These are phyloP conservation scores for Aradophagus sp. DNA, from an alignment of 1,140 invertebrate species.

Conservation along the genomic window DNA sequence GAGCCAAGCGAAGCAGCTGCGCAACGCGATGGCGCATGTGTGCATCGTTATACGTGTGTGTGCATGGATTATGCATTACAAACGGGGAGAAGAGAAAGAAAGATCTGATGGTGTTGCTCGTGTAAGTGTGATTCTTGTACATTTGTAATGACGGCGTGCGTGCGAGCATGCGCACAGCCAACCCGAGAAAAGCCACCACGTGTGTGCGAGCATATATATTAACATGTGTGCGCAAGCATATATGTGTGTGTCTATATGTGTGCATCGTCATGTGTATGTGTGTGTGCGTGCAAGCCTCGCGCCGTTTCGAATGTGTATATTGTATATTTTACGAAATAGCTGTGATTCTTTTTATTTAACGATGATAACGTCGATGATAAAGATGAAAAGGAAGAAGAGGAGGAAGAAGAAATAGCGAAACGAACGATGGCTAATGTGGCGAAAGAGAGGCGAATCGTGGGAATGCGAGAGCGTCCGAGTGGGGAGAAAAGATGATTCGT, in stretches of 20 bases:
- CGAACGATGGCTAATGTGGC: no score
- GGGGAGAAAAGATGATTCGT: conserved; percentile 28
- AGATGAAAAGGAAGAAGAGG: neutral
- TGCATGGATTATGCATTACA: conserved; percentile 53
- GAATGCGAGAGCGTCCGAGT: no score
- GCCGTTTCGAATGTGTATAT: conserved; percentile 60
- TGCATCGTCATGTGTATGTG: no score
- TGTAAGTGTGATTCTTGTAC: conserved; percentile 61
- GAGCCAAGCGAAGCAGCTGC: conserved; percentile 41
- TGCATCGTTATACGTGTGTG: conserved; percentile 41
- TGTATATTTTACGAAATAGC: conserved; percentile 63
- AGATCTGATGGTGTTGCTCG: conserved; percentile 60
- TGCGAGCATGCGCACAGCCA: conserved; percentile 34
- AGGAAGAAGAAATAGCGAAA: conserved; percentile 13
- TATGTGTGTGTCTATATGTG: no score
- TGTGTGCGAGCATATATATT: no score
- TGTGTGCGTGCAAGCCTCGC: conserved; percentile 36
- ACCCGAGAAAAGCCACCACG: conserved; percentile 9
- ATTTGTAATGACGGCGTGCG: conserved; percentile 51
- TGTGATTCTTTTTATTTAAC: conserved; percentile 59
- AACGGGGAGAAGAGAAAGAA: no score
- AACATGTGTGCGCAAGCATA: no score
- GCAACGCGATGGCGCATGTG: conserved; percentile 31
- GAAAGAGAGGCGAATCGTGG: no score
- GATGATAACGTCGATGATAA: conserved; percentile 4